A percentile compares a stretch with the other conserved stretches of the same genome.
Conservation (phyloP, 2,888 invertebrate genomes). For the Octonoba sinensis region DNA sequence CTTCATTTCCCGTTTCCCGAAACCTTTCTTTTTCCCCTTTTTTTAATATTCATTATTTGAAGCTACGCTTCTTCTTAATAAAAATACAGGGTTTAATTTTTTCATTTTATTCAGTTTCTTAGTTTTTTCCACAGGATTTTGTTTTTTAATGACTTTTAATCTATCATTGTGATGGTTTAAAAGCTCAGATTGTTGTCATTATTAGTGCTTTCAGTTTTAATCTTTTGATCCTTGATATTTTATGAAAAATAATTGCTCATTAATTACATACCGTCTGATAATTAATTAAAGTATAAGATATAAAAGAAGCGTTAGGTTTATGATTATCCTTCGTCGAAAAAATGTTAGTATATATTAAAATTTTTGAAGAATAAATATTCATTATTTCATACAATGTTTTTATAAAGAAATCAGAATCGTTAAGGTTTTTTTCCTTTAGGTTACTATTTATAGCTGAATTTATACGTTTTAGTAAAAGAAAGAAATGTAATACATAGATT, state of each 20-base stretch:
- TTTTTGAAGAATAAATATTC: no score
- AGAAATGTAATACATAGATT: no score
- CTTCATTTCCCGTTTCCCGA: slow-evolving; percentile 6
- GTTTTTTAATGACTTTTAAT: slow-evolving; percentile 46
- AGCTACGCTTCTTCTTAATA: slow-evolving; percentile 1
- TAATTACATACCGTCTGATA: slow-evolving; percentile 44
- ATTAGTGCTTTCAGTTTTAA: slow-evolving; percentile 25
- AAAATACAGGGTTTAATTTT: slow-evolving; percentile 3
- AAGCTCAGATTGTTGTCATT: slow-evolving; percentile 22
- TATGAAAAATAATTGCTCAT: slow-evolving; percentile 57
- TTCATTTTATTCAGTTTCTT: slow-evolving; percentile 12
- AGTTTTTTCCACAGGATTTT: slow-evolving; percentile 18
- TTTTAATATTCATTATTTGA: slow-evolving; percentile 25
- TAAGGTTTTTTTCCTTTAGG: no score
- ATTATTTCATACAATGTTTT: no score
- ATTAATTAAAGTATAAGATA: slow-evolving; percentile 49
- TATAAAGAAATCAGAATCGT: no score
- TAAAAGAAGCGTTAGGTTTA: no score
- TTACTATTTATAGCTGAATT: no score
- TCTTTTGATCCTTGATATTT: slow-evolving; percentile 34
- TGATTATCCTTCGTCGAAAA: no score
- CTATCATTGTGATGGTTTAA: slow-evolving; percentile 42
- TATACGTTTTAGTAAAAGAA: no score
- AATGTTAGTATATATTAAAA: no score
- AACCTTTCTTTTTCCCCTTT: slow-evolving; percentile 14